Evolutionary conservation across 2,113 vertebrate species (phyloP).

Genomic region (Rutilus rutilus): DNA sequence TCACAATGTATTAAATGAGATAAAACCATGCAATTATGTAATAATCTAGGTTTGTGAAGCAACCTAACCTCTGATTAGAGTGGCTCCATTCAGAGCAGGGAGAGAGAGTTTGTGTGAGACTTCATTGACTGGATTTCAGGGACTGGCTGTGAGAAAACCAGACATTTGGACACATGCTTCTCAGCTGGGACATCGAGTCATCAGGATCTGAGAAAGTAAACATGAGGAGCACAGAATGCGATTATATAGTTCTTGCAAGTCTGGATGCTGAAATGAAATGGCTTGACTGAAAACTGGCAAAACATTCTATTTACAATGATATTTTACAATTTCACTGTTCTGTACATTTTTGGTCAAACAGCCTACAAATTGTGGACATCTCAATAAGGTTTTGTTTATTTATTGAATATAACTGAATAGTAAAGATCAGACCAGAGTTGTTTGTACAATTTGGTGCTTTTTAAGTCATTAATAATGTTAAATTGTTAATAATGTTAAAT

Average conservation of each 20-base stretch:
- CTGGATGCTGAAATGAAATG: background rate
- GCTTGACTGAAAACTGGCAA: background rate
- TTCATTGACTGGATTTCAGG: constrained; percentile 71
- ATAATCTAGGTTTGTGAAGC: background rate
- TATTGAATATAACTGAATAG: background rate
- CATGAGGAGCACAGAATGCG: background rate
- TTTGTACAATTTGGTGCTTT: background rate
- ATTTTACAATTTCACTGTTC: background rate
- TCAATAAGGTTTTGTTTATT: background rate
- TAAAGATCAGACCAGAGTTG: background rate
- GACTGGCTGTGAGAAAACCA: constrained; percentile 51
- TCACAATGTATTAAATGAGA: background rate
- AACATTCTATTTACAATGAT: background rate
- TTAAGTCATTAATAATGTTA: background rate
- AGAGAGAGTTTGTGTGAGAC: constrained; percentile 71
- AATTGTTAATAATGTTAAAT: background rate
- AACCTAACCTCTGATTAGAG: constrained; percentile 71
- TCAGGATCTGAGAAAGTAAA: background rate
- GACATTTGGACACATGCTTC: constrained; percentile 47
- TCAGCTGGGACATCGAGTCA: constrained; percentile 65
- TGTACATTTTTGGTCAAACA: background rate
- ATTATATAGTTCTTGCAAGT: background rate
- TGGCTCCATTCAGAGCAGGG: constrained; percentile 78
- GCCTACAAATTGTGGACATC: background rate
- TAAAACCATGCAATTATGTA: background rate